These are phyloP conservation scores for Nymphicus hollandicus DNA, from an alignment of 2,113 vertebrate genomes.

Conservation along the genomic window DNA sequence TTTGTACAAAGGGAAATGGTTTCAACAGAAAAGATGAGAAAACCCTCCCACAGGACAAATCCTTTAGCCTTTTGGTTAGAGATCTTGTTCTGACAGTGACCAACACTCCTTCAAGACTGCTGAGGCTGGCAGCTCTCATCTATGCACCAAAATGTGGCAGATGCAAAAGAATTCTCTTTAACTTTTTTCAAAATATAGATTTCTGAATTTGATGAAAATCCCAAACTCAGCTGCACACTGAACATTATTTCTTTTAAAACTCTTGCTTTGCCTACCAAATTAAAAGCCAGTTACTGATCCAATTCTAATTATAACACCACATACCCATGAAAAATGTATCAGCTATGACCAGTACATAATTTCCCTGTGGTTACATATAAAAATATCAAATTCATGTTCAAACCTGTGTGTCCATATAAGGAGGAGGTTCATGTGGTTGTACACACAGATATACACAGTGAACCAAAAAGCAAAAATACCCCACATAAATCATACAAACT, in stretches of 20 bases:
- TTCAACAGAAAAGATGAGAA: not conserved
- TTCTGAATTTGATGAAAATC: not conserved
- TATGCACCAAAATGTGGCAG: not conserved
- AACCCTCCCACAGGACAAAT: not conserved
- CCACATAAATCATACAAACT: not conserved
- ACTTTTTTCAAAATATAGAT: not conserved
- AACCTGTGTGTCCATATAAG: not conserved
- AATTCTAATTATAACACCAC: not conserved
- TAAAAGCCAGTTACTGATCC: not conserved
- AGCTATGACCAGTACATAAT: not conserved
- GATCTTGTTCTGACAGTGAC: not conserved
- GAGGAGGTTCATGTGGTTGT: not conserved
- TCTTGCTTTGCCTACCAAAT: not conserved
- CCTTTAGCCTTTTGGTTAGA: not conserved
- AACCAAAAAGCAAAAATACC: not conserved
- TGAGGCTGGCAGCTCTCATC: not conserved
- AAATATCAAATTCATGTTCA: not conserved
- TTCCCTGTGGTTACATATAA: not conserved
- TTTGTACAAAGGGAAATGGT: not conserved
- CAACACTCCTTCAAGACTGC: not conserved
- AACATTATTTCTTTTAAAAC: not conserved
- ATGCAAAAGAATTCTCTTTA: not conserved
- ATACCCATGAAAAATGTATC: not conserved
- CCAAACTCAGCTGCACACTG: not conserved
- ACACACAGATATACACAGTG: not conserved